phyloP scores from a whole-genome alignment of 1,140 invertebrate species.

The Lerema accius region DNA sequence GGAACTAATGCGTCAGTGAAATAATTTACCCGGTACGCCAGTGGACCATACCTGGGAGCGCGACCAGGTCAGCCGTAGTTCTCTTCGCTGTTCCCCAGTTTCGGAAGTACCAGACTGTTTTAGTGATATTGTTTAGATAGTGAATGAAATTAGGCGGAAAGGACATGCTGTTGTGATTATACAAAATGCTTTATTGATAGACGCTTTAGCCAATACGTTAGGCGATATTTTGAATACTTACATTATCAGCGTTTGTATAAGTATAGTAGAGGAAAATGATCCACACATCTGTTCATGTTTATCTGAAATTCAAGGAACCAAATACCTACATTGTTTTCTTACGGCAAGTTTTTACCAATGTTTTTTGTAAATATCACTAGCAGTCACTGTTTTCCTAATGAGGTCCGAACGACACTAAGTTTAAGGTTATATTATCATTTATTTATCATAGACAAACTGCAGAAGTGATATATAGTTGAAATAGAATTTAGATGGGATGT shows the following conservation, averaged over 20 bases:
- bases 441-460: constrained; percentile 9
- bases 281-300: constrained; percentile 62
- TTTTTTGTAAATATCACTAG: constrained; percentile 57
- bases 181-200: constrained; percentile 77
- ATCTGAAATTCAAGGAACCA: constrained; percentile 63
- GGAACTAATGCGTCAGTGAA: constrained; percentile 52
- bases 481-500: constrained; percentile 24
- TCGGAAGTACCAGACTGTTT: constrained; percentile 79
- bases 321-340: constrained; percentile 62
- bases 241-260: constrained; percentile 66
- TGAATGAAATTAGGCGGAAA: constrained; percentile 66
- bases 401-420: constrained; percentile 20
- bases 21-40: constrained; percentile 63
- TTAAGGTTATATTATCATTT: constrained; percentile 6
- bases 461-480: constrained; percentile 14
- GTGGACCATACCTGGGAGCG: constrained; percentile 63
- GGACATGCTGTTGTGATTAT: constrained; percentile 76
- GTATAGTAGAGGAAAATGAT: constrained; percentile 38
- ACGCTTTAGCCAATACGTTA: constrained; percentile 76
- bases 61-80: constrained; percentile 77
- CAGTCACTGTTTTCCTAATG: constrained; percentile 20
- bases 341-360: constrained; percentile 58
- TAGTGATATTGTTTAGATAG: constrained; percentile 78
- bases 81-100: constrained; percentile 78
- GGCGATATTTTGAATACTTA: constrained; percentile 69